Evolutionary conservation across 2,888 invertebrate species (phyloP).

Genomic region (Brachypalpus laphriformis): DNA sequence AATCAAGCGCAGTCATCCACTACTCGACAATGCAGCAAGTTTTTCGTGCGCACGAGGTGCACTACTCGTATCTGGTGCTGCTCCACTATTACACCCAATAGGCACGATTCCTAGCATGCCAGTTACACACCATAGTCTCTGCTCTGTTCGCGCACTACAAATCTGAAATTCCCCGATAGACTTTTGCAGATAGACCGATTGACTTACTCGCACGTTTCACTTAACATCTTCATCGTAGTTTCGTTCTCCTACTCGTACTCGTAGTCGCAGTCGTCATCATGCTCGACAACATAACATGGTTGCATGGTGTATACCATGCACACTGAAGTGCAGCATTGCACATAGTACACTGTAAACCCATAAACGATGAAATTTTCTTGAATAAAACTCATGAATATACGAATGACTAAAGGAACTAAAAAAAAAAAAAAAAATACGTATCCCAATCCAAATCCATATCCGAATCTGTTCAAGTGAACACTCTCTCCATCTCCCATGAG

Average conservation of each 20-base stretch:
- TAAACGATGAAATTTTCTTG: conserved; percentile 33
- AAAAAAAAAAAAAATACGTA: not conserved
- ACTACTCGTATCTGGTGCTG: conserved; percentile 34
- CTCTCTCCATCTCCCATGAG: conserved; percentile 12
- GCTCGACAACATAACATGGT: conserved; percentile 44
- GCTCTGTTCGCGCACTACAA: conserved; percentile 57
- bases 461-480: conserved; percentile 8
- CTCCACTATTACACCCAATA: conserved; percentile 65
- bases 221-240: conserved; percentile 74
- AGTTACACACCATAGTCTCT: conserved; percentile 23
- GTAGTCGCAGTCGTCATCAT: conserved; percentile 30
- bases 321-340: conserved; percentile 35
- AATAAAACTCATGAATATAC: conserved; percentile 34
- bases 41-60: conserved; percentile 65
- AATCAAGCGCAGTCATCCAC: conserved; percentile 65
- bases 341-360: conserved; percentile 10
- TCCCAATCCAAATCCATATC: conserved; percentile 33
- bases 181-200: conserved; percentile 72
- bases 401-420: conserved; percentile 5
- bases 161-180: conserved; percentile 69
- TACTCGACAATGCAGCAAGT: conserved; percentile 35
- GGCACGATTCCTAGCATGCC: conserved; percentile 62
- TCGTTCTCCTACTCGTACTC: conserved; percentile 19
- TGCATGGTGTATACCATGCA: conserved; percentile 20
- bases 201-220: conserved; percentile 72